Percentiles rank a stretch among this genome's conserved stretches.
These are phyloP conservation scores for Syngnathus floridae DNA, from an alignment of 2,113 vertebrate species.

Conservation along the genomic window DNA sequence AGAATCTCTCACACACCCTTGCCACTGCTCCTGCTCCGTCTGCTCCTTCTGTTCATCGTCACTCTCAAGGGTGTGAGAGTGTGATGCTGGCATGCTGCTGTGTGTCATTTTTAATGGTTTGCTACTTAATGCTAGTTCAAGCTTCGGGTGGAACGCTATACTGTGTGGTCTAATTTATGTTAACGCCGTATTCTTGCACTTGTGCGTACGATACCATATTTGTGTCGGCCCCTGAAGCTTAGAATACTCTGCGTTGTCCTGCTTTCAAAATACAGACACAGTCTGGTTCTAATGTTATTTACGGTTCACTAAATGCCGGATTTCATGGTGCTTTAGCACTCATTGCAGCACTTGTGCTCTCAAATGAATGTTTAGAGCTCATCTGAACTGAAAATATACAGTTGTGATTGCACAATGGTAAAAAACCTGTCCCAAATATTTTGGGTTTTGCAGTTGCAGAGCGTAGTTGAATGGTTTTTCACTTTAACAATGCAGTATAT, in stretches of 20 bases:
- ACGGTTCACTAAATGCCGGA: constrained; percentile 18
- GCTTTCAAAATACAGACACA: constrained; percentile 20
- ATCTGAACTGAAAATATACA: constrained; percentile 24
- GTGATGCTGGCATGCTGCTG: neutral
- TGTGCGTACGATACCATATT: neutral
- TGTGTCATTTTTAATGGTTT: constrained; percentile 17
- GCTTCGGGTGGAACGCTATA: neutral
- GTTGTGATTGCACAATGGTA: constrained; percentile 5
- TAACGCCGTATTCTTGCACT: constrained; percentile 1
- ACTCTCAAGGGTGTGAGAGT: constrained; percentile 18
- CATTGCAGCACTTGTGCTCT: neutral
- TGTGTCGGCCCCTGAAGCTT: constrained; percentile 13
- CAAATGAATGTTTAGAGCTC: constrained; percentile 28
- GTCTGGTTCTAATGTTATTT: constrained; percentile 16
- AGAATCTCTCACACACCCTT: constrained; percentile 16
- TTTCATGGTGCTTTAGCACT: constrained; percentile 30
- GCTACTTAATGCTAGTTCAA: constrained; percentile 3
- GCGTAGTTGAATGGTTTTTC: neutral
- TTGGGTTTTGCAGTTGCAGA: constrained; percentile 8
- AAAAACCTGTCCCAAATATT: neutral
- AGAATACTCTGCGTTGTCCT: constrained; percentile 10
- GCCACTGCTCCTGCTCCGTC: constrained; percentile 12
- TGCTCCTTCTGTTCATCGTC: constrained; percentile 39
- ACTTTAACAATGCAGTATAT: neutral
- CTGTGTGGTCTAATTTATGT: neutral